Conservation (phyloP, 2,888 invertebrate genomes). For the Drosophila paranaensis region DNA sequence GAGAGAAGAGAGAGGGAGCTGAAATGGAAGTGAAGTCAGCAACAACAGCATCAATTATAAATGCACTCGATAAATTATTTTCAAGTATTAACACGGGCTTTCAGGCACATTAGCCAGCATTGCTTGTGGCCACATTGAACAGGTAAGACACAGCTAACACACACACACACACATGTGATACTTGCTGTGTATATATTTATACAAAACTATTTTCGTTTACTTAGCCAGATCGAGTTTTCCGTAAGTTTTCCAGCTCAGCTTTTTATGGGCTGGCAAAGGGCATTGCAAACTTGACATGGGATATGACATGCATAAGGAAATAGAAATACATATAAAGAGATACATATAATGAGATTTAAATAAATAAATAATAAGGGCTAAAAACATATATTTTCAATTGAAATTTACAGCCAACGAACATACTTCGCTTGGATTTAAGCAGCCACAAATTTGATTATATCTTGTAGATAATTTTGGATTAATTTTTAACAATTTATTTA, state of each 20-base stretch:
- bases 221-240: constrained; percentile 38
- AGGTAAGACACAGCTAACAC: constrained; percentile 13
- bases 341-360: too few relatives aligned
- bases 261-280: background rate
- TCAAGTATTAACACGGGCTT: constrained; percentile 67
- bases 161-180: constrained; percentile 2
- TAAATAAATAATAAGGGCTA: too few relatives aligned
- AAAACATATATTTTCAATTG: too few relatives aligned
- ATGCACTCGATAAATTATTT: constrained; percentile 78
- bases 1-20: background rate
- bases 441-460: too few relatives aligned
- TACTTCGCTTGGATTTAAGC: too few relatives aligned
- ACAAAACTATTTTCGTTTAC: constrained; percentile 66
- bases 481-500: too few relatives aligned
- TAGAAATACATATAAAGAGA: too few relatives aligned
- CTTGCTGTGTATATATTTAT: constrained; percentile 40
- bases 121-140: constrained; percentile 6
- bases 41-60: constrained; percentile 70
- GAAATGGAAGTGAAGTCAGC: constrained; percentile 1
- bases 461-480: too few relatives aligned
- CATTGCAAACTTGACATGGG: background rate
- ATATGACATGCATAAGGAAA: background rate
- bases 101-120: constrained; percentile 61
- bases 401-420: too few relatives aligned
- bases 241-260: constrained; percentile 29